These are phyloP conservation scores for Microcebus tavaratra DNA, from an alignment of 2,113 vertebrate genomes.

Conservation along the genomic window DNA sequence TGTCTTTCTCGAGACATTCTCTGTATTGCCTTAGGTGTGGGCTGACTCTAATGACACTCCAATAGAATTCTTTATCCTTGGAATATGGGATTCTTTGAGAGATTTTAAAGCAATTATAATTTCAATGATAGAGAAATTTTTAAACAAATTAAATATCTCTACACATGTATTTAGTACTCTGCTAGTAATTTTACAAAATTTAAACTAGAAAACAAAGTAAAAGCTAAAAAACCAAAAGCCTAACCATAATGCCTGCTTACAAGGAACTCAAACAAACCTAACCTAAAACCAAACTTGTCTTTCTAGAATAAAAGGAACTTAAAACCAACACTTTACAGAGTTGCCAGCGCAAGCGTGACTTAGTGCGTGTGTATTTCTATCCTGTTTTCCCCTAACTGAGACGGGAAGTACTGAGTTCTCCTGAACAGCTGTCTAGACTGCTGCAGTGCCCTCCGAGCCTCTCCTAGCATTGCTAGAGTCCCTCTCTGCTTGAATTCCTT, in stretches of 20 bases:
- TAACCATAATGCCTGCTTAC: background rate
- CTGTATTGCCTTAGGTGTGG: background rate
- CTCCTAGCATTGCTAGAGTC: background rate
- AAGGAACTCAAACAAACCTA: conserved; percentile 24
- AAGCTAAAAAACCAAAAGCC: background rate
- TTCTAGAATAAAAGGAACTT: conserved; percentile 50
- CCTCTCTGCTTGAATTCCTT: background rate
- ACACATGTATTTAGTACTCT: background rate
- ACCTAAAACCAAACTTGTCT: background rate
- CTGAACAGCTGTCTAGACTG: background rate
- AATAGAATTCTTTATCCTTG: conserved; percentile 27
- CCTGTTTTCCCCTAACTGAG: background rate
- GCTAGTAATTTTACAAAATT: background rate
- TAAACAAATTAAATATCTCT: background rate
- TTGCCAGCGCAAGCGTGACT: background rate
- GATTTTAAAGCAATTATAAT: background rate
- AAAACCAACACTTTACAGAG: background rate
- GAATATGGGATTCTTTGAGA: background rate
- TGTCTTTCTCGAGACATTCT: background rate
- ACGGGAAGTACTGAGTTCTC: background rate
- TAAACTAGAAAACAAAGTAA: conserved; percentile 23
- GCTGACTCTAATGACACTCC: background rate
- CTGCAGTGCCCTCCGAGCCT: fast-evolving
- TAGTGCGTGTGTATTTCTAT: background rate
- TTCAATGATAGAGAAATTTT: background rate